Percentiles rank a stretch among this genome's conserved stretches.
Conservation (phyloP, 2,888 invertebrate species). For the Patella pellucida region DNA sequence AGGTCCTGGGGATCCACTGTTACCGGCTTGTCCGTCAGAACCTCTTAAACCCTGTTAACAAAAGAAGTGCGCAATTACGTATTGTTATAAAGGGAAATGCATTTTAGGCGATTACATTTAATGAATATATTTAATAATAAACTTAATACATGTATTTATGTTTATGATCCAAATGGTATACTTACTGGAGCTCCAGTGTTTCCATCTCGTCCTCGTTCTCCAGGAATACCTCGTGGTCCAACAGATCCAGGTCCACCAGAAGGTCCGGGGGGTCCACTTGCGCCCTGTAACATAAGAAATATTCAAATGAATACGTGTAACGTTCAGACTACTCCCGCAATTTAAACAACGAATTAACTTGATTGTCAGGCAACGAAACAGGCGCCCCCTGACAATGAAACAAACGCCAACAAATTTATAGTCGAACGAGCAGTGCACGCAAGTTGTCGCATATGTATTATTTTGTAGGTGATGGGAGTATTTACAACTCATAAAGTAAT, state of each 20-base stretch:
- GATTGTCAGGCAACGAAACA: not conserved
- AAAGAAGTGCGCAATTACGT: not conserved
- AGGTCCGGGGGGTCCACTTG: slow-evolving; percentile 40
- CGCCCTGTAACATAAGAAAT: slow-evolving; percentile 29
- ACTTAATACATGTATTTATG: no score
- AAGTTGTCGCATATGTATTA: not conserved
- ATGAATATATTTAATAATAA: no score
- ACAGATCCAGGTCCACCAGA: slow-evolving; percentile 37
- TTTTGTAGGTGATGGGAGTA: not conserved
- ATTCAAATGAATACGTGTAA: no score
- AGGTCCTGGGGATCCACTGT: slow-evolving; percentile 80
- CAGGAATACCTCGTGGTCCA: slow-evolving; percentile 51
- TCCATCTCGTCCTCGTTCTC: slow-evolving; percentile 60
- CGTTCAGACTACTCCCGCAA: no score
- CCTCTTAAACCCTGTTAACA: slow-evolving; percentile 54
- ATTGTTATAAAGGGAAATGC: not conserved
- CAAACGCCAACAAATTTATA: not conserved
- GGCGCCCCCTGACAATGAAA: not conserved
- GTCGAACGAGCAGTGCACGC: not conserved
- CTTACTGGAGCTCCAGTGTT: slow-evolving; percentile 49
- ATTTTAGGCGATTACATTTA: no score
- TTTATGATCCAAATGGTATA: not conserved
- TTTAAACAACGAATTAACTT: no score
- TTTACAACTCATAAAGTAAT: not conserved
- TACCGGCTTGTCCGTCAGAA: slow-evolving; percentile 76